These are phyloP conservation scores for Himalopsyche kuldschensis DNA, from an alignment of 2,888 invertebrate genomes.

Conservation along the genomic window DNA sequence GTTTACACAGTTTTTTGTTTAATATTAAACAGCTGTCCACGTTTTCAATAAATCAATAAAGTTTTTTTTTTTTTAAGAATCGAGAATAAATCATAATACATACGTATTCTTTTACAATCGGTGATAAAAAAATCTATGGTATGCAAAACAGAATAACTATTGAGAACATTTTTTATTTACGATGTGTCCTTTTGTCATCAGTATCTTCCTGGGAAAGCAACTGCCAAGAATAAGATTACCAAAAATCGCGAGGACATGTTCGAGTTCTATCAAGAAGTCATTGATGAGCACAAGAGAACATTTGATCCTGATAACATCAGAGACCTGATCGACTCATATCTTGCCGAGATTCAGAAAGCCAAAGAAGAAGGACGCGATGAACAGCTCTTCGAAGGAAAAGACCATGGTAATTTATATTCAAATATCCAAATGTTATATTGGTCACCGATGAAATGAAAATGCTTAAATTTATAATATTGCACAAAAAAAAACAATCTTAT, in stretches of 20 bases:
- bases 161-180: background rate
- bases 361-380: conserved; percentile 73
- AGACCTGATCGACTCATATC: conserved; percentile 84
- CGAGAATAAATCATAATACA: background rate
- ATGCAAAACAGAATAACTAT: too few species aligned
- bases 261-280: conserved; percentile 78
- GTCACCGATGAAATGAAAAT: background rate
- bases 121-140: too few species aligned
- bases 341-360: conserved; percentile 82
- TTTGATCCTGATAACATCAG: conserved; percentile 76
- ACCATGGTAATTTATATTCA: conserved; percentile 69
- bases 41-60: background rate
- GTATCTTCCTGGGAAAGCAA: conserved; percentile 65
- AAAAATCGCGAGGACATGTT: conserved; percentile 84
- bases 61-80: background rate
- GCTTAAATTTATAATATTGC: background rate
- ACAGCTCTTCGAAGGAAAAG: conserved; percentile 79
- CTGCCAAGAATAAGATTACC: conserved; percentile 62
- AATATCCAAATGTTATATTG: background rate
- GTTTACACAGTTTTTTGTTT: too few species aligned
- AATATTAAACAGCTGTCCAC: background rate
- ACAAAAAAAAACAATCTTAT: background rate
- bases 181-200: conserved; percentile 44
- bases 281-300: conserved; percentile 77
- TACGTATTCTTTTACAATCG: too few species aligned